Base-by-base conservation (phyloP, 2,888 invertebrate species). In the Lasioglossum calceatum region DNA sequence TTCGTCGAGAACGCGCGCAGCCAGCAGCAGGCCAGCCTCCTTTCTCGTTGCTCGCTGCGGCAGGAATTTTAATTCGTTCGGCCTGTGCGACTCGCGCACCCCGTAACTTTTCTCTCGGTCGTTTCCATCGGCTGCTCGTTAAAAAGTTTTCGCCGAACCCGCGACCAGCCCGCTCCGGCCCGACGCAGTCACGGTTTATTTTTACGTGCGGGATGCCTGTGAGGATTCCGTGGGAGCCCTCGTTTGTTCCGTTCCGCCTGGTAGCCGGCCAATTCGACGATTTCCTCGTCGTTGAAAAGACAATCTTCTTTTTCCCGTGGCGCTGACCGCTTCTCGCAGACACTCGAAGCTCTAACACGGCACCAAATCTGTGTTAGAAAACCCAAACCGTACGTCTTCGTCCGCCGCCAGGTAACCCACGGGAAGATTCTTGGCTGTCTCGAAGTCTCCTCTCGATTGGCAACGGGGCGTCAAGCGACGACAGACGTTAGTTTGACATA, bases 131-230 rank as follows among this genome's bases (percentile, higher is more conserved):
- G 54, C 70, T 23, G 80, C 88, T 88, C 88, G 88, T 89, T 88
- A 85, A 88, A 89, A 88, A 87, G 77, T 79, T 82, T 84, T 82
- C 81, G 81, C 64, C 87, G 85, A 85, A 83, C 80, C 79, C 58
- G 81, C 81, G 72, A 58, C 72, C 78, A 72, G 42, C 64, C 54
- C 79, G 74, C 61, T 84, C 54, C 84, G 74, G 16, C 70, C 8
- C 81, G 36, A 23, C 36, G 8, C 19, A 81, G 67, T 36, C 67
- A 82, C 61, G 76, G 87, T 88, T 89, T 89, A 89, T 89, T 89
- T 89, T 89, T 89, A 88, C 88, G 83, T 81, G 44, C 85, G 88
- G 85, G 81, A 89, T 88, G 88, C 89, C 89, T 81, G 70, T 81
- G 84, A 89, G 86, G 89, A 89, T 89, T 88, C 89, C 86, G 86